phyloP scores from a whole-genome alignment of 2,797 vertebrate genomes.

The Discoglossus pictus region DNA sequence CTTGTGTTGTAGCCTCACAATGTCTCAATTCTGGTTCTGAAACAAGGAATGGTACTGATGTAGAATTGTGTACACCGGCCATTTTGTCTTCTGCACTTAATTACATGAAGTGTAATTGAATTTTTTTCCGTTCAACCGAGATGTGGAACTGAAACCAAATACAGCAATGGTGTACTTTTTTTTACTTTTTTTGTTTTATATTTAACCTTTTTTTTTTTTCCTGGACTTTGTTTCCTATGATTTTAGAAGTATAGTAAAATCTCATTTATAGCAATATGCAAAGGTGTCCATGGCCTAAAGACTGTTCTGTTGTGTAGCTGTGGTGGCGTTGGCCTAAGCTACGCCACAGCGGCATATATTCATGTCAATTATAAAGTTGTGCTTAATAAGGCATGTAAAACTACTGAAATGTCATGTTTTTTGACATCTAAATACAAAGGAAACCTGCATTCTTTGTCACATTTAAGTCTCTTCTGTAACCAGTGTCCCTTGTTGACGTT shows the following conservation, averaged over 20 bases:
- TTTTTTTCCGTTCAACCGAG: conserved; percentile 8
- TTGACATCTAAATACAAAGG: conserved; percentile 29
- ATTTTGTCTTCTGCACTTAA: conserved; percentile 46
- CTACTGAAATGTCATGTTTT: conserved; percentile 52
- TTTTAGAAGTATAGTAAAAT: conserved; percentile 35
- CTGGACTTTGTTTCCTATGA: conserved; percentile 45
- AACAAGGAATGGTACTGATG: conserved; percentile 14
- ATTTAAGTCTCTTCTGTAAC: conserved; percentile 30
- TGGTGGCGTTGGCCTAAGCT: conserved; percentile 50
- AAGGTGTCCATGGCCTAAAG: conserved; percentile 53
- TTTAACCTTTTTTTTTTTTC: conserved; percentile 51
- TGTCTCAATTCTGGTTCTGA: conserved; percentile 2
- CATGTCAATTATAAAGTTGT: conserved; percentile 42
- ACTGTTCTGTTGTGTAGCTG: conserved; percentile 55
- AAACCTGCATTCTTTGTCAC: conserved; percentile 24
- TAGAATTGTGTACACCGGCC: conserved; percentile 36
- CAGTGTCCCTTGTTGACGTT: not conserved
- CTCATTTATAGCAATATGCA: conserved; percentile 59
- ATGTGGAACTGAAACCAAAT: conserved; percentile 26
- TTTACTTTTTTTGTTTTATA: conserved; percentile 20
- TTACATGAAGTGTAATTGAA: conserved; percentile 23
- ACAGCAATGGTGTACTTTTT: not conserved
- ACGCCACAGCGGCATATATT: conserved; percentile 48
- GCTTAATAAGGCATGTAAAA: conserved; percentile 50
- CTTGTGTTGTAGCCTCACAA: conserved; percentile 5